Percentiles rank a stretch among this genome's conserved stretches.
These are phyloP conservation scores for Pteria penguin DNA, from an alignment of 2,888 invertebrate species.

Conservation along the genomic window DNA sequence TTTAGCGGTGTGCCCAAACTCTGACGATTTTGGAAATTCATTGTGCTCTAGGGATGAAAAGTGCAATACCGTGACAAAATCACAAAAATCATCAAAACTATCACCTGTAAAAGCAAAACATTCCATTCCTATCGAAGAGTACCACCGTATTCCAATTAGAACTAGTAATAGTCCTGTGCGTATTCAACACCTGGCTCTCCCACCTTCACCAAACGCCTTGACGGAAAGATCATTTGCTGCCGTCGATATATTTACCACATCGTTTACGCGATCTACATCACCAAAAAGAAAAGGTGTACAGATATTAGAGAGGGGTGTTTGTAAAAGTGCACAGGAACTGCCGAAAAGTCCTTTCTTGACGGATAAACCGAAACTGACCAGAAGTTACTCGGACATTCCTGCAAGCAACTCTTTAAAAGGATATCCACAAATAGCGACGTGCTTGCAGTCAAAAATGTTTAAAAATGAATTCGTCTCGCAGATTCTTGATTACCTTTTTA, in stretches of 20 bases:
- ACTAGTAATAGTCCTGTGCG: neutral
- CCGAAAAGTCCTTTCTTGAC: slow-evolving; percentile 22
- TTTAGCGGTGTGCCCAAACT: neutral
- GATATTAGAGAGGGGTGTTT: slow-evolving; percentile 1
- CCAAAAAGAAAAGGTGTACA: neutral
- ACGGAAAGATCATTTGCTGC: neutral
- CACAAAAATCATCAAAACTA: neutral
- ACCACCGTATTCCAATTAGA: neutral
- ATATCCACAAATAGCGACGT: slow-evolving; percentile 22
- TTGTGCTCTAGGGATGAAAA: neutral
- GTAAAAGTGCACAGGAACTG: slow-evolving; percentile 45
- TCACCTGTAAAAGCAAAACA: neutral
- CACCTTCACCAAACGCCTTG: neutral
- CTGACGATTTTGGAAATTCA: neutral
- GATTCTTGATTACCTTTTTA: slow-evolving; percentile 76
- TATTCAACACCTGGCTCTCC: slow-evolving; percentile 20
- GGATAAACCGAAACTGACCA: slow-evolving; percentile 26
- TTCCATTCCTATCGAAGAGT: neutral
- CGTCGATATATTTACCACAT: slow-evolving; percentile 56
- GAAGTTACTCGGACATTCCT: slow-evolving; percentile 41
- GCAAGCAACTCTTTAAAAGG: neutral
- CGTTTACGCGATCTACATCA: slow-evolving; percentile 55
- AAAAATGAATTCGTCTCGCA: slow-evolving; percentile 57
- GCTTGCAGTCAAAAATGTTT: slow-evolving; percentile 52
- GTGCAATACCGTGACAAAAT: neutral